Evolutionary conservation across 1,140 invertebrate genomes (phyloP), one percentile per base, ranked within the genome.

Genomic region (Bradysia coprophila): DNA sequence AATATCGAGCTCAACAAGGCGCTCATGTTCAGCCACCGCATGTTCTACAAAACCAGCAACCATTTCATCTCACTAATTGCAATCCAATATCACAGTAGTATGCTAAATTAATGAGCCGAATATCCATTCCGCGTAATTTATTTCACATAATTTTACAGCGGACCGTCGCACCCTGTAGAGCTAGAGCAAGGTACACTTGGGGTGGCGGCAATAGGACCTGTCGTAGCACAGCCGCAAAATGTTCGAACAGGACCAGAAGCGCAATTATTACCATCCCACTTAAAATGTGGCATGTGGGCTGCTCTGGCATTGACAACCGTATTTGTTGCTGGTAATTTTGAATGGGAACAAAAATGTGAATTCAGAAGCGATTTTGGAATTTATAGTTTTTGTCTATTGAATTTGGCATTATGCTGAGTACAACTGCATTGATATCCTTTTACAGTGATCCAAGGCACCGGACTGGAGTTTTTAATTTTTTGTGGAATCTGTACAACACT

Each of bases 231-330:
- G 31, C 51, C 52, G 24, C 52, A 56, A 21, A 49, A 50, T 0
- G 15, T 55, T 28, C 22, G 49, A 38, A 54, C 55, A 9, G 48
- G 51, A 22, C 48, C 50, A 9, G 57, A 59, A 22, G 50, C 54
- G 4, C 57, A 60, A 43, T 42, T 59, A 38, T 22, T 72, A 59
- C 67, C 68, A 2, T 62, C 66, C 15, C 69, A 72, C 43, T 50
- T 72, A 11, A 73, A 72, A 49, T 77, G 72, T 51, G 73, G 72
- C 18, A 70, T 78, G 62, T 73, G 73, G 51, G 73, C 74, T 28
- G 75, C 72, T 1, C 69, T 78, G 46, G 68, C 73, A 11, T 50
- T 79, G 16, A 70, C 70, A 4, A 73, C 73, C 9, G 65, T 73
- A 13, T 76, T 77, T 48, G 62, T 78, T 20, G 73, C 68, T 2